Evolutionary conservation across 2,113 vertebrate genomes (phyloP), one percentile per base, ranked within the genome.

Genomic region (Tor tambroides): DNA sequence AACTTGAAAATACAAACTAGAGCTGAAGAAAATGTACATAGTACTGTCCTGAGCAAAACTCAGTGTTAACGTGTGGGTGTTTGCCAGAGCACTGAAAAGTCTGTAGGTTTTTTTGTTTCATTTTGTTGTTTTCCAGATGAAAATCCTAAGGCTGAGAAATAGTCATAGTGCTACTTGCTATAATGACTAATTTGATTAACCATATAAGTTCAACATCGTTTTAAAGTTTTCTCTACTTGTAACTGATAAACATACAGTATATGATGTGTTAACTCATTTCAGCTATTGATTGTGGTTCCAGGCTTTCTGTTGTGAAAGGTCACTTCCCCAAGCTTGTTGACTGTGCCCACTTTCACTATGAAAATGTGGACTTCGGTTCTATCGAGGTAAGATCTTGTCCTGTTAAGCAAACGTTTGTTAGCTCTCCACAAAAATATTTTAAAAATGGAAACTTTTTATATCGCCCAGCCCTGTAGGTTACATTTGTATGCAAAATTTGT

Each of bases 341-440:
- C 83, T 96, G 95, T 91, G 95, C 95, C 84, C 95, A 96, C 89
- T 96, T 96, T 91, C 95, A 96, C 91, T 96, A 96, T 8, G 95
- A 96, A 82, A 94, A 94, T 21, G 95, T 96, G 35, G 95, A 95
- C 85, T 95, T 96, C 38, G 94, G 94, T 83, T 93, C 94, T 65
- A 95, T 96, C 83, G 93, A 95, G 95, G 95, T 96, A 90, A 69
- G 90, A 51, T 59, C 49, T 78, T 49, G n/a, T 35, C 3, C 14
- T 11, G 5, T 67, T 69, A 38, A 72, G 19, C 35, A 41, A 35
- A 23, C 1, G 21, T 72, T 41, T 72, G 19, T 38, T n/a, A 72
- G 21, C 35, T 41, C 35, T 72, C 35, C 23, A 14, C 21, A 6
- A 38, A 41, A 72, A n/a, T 9, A 0, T 61, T 19, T 7, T 54